Percentiles rank a stretch among this genome's conserved stretches.
Evolutionary conservation across 2,113 vertebrate genomes (phyloP).

Genomic region (Vidua macroura): DNA sequence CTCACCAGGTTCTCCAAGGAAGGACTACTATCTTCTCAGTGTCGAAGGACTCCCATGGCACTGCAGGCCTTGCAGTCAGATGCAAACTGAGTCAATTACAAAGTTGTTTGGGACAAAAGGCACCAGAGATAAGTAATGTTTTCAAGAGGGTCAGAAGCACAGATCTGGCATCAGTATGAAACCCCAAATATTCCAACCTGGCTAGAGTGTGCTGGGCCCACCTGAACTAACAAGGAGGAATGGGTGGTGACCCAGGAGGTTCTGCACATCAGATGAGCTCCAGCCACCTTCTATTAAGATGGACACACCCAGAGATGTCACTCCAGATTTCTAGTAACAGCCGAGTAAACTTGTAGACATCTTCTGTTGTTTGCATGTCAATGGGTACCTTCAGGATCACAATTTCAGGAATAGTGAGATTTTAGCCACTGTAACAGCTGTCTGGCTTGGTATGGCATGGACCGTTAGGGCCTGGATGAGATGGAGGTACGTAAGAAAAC

Average conservation of each 20-base stretch:
- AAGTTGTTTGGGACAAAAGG: background rate
- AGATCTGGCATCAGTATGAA: background rate
- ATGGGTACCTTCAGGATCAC: background rate
- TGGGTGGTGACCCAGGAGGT: background rate
- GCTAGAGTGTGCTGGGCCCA: background rate
- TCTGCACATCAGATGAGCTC: background rate
- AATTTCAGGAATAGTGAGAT: background rate
- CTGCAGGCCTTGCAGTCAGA: background rate
- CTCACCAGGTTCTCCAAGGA: background rate
- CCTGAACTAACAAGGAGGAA: background rate
- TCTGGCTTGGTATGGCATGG: background rate
- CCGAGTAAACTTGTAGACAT: background rate
- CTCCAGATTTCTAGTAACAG: background rate
- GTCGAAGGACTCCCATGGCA: rapidly evolving
- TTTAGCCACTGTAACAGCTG: background rate
- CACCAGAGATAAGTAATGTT: background rate
- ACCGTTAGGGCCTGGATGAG: background rate
- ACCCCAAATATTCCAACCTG: background rate
- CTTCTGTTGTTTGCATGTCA: background rate
- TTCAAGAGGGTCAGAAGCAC: background rate
- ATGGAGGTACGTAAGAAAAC: background rate
- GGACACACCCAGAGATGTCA: background rate
- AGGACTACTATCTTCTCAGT: background rate
- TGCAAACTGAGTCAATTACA: background rate
- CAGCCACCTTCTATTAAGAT: background rate